Percentiles rank a stretch among this genome's conserved stretches.
These are phyloP conservation scores for Heliangelus exortis DNA, from an alignment of 2,797 vertebrate genomes.

Conservation along the genomic window DNA sequence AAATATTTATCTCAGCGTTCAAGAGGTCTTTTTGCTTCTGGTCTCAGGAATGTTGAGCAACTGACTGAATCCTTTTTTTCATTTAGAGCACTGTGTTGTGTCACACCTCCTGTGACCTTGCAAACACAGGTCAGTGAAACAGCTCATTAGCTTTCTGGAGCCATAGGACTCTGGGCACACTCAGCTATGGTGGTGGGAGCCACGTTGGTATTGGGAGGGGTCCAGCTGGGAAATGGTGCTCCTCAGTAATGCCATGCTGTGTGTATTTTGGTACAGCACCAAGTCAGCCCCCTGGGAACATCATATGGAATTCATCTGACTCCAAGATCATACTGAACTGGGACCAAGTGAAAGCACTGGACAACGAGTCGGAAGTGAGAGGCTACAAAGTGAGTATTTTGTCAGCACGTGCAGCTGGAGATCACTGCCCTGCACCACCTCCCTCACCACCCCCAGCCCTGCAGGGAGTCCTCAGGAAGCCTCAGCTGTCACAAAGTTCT, in stretches of 20 bases:
- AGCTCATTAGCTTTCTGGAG: conserved; percentile 49
- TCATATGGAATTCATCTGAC: conserved; percentile 95
- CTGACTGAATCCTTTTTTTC: conserved; percentile 47
- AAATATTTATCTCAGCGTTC: conserved; percentile 62
- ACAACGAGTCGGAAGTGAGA: conserved; percentile 97
- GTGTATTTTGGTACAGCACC: conserved; percentile 82
- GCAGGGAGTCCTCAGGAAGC: background rate
- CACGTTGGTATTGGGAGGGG: background rate
- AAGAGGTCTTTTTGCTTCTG: conserved; percentile 46
- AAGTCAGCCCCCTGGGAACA: conserved; percentile 93
- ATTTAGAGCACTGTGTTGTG: conserved; percentile 11
- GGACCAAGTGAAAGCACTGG: conserved; percentile 96
- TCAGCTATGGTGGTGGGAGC: background rate
- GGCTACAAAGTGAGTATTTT: conserved; percentile 92
- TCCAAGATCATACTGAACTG: conserved; percentile 97
- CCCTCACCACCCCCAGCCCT: background rate
- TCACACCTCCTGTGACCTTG: conserved; percentile 56
- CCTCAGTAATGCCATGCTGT: background rate
- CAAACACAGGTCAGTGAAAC: conserved; percentile 38
- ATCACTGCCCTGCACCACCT: background rate
- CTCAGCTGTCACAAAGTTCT: background rate
- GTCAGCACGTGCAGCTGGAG: background rate
- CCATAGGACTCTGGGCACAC: background rate
- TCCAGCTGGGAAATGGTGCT: background rate
- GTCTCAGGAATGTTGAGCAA: conserved; percentile 43